Base-by-base conservation (phyloP, 2,113 vertebrate genomes). In the Poecilia latipinna region DNA sequence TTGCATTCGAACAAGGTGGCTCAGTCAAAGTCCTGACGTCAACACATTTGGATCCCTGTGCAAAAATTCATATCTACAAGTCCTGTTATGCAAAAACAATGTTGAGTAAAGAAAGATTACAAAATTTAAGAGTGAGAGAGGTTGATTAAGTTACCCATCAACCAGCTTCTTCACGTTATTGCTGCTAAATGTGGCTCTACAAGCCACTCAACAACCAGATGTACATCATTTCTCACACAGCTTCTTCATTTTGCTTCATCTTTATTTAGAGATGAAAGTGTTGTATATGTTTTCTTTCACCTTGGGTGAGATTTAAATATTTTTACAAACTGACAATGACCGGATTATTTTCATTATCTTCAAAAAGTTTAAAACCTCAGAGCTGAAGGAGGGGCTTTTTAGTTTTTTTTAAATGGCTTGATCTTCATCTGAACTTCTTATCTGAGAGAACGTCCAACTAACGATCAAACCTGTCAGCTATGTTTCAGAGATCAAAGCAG, bases 401-500 rank as follows among this genome's bases (percentile, higher is more conserved):
- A n/a, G 22, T 57, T 57, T 57, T 29, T 29, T n/a, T n/a, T 24
- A 57, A 48, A 57, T 57, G 3, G 5, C 51, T 57, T 24, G 83
- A 72, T 85, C 85, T 86, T 72, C 75, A 73, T 72, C 72, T 61
- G 72, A 86, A 82, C 75, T 77, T n/a, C 70, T 44, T 15, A 79
- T 80, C 80, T 76, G 68, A 80, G 70, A 77, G 62, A 79, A 74
- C 79, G 68, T 65, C 76, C 68, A 70, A 79, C 74, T 74, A 57
- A 57, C n/a, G 24, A 67, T 86, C 82, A 82, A 88, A 87, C 83
- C 75, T 57, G 66, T 77, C 83, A 82, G 78, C 68, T 68, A 63
- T 68, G 70, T 72, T 66, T 48, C 67, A 65, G 62, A 35, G 84
- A 92, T 93, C 85, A 90, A 90, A 88, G 74, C 74, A 74, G 67